Evolutionary conservation across 2,888 invertebrate genomes (phyloP).

Genomic region (Cancer borealis): DNA sequence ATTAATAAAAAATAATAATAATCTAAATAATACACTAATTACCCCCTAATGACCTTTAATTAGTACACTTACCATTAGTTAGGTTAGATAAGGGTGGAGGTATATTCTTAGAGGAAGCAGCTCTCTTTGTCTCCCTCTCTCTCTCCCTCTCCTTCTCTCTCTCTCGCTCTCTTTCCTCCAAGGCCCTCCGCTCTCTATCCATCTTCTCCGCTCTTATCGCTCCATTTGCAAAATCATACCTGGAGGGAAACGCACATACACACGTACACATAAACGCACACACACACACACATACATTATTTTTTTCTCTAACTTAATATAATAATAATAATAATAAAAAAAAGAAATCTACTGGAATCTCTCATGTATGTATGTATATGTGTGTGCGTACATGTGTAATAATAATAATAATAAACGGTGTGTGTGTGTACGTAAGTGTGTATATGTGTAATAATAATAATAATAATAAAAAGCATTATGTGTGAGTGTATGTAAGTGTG

Average conservation of each 20-base stretch:
- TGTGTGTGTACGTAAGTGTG: not conserved
- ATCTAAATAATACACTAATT: not conserved
- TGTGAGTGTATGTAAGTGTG: not conserved
- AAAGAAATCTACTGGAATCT: too few species aligned
- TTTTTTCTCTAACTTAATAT: not conserved
- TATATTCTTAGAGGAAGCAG: not conserved
- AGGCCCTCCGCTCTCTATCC: conserved; percentile 9
- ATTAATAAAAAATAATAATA: too few species aligned
- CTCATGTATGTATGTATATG: too few species aligned
- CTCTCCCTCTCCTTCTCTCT: conserved; percentile 40
- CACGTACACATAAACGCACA: not conserved
- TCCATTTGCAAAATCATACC: conserved; percentile 54
- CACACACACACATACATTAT: not conserved
- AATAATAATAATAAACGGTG: not conserved
- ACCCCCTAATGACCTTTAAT: not conserved
- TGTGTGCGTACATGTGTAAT: too few species aligned
- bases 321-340: not conserved
- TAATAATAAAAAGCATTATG: not conserved
- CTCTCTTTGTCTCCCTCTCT: conserved; percentile 29
- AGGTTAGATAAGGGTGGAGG: not conserved
- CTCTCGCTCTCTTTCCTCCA: conserved; percentile 15
- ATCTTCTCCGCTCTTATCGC: conserved; percentile 29
- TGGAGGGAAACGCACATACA: not conserved
- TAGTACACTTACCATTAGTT: conserved; percentile 50
- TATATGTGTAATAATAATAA: not conserved